A percentile compares a stretch with the other conserved stretches of the same genome.
Conservation (phyloP, 1,140 invertebrate genomes). For the Archegozetes longisetosus region DNA sequence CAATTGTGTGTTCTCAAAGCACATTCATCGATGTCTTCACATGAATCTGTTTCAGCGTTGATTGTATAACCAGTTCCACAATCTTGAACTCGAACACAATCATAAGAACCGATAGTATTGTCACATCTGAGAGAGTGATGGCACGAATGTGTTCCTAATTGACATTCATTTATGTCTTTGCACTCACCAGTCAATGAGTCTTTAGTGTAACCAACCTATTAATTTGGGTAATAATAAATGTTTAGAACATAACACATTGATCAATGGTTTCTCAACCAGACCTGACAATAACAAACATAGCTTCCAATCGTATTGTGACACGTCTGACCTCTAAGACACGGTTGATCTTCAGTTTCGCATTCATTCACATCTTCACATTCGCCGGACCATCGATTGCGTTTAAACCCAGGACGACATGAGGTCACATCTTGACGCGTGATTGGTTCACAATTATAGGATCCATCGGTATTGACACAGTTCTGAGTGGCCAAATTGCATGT, state of each 20-base stretch:
- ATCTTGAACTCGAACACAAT: slow-evolving; percentile 59
- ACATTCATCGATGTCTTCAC: slow-evolving; percentile 82
- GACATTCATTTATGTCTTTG: slow-evolving; percentile 45
- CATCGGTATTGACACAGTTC: slow-evolving; percentile 28
- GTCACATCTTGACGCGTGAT: background rate
- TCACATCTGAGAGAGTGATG: slow-evolving; percentile 59
- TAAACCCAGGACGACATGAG: background rate
- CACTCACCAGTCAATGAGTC: slow-evolving; percentile 20
- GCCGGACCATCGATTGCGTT: background rate
- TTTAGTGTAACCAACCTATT: slow-evolving; percentile 25
- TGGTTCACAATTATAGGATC: slow-evolving; percentile 28
- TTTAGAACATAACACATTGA: background rate
- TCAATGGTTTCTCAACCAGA: background rate
- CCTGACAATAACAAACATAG: slow-evolving; percentile 10
- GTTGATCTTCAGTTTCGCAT: background rate
- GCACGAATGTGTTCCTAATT: slow-evolving; percentile 38
- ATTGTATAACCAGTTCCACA: slow-evolving; percentile 94
- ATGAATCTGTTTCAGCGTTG: slow-evolving; percentile 54
- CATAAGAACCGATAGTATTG: slow-evolving; percentile 70
- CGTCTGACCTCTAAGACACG: background rate
- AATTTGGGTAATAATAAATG: slow-evolving; percentile 14
- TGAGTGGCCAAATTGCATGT: slow-evolving; percentile 19
- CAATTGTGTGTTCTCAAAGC: slow-evolving; percentile 62
- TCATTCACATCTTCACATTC: slow-evolving; percentile 12
- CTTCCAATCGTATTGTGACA: slow-evolving; percentile 6